Evolutionary conservation across 2,888 invertebrate species (phyloP).

Genomic region (Gasteruption jaculator): DNA sequence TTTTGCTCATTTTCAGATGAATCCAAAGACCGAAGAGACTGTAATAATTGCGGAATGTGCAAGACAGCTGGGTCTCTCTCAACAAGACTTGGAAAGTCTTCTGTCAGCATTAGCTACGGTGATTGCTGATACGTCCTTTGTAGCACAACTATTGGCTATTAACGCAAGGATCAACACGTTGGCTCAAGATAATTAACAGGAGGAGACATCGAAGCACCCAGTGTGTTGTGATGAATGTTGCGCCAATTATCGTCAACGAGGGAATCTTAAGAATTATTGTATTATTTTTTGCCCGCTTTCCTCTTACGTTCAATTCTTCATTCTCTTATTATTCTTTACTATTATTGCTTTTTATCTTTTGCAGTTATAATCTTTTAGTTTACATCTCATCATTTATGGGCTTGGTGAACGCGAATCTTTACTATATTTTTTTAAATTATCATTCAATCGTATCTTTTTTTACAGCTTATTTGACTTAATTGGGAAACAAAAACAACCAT

Average conservation of each 20-base stretch:
- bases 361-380: constrained; percentile 17
- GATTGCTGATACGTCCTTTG: constrained; percentile 67
- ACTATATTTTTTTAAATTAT: too few species aligned
- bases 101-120: constrained; percentile 65
- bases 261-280: constrained; percentile 28
- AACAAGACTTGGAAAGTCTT: constrained; percentile 61
- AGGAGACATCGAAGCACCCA: constrained; percentile 32
- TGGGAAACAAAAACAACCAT: too few species aligned
- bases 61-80: constrained; percentile 66
- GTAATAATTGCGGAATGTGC: constrained; percentile 66
- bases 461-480: too few species aligned
- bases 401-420: too few species aligned
- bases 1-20: constrained; percentile 30
- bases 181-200: constrained; percentile 67
- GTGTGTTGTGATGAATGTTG: constrained; percentile 27
- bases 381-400: constrained; percentile 7
- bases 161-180: constrained; percentile 77
- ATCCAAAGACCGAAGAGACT: constrained; percentile 53
- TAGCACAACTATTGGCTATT: constrained; percentile 72
- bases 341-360: constrained; percentile 21
- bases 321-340: constrained; percentile 30
- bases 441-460: too few species aligned
- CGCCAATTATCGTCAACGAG: too few species aligned
- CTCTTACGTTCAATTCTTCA: constrained; percentile 41
- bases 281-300: constrained; percentile 41